These are phyloP conservation scores for Microctonus brassicae DNA, from an alignment of 2,888 invertebrate genomes.

Conservation along the genomic window DNA sequence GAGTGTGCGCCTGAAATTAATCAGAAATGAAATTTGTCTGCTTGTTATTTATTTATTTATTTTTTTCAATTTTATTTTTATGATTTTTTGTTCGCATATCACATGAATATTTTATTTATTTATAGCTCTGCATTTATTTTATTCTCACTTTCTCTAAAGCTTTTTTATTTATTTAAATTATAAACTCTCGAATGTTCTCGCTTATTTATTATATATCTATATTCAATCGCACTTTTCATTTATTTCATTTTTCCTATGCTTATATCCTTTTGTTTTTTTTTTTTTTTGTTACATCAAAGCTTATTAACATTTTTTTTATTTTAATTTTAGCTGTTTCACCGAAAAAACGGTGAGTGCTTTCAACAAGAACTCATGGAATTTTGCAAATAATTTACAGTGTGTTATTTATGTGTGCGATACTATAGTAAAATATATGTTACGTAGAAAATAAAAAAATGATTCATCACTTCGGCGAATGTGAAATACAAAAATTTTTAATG, in stretches of 20 bases:
- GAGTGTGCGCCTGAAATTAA: constrained; percentile 35
- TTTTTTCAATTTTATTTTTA: constrained; percentile 9
- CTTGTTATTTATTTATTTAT: constrained; percentile 36
- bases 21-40: neutral
- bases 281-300: constrained; percentile 36
- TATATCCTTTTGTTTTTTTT: constrained; percentile 25
- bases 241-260: neutral
- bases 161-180: neutral
- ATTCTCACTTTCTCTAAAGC: neutral
- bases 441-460: neutral
- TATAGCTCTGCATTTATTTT: constrained; percentile 28
- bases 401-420: neutral
- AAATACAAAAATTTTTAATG: constrained; percentile 5
- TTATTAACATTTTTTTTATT: constrained; percentile 35
- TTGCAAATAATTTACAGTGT: neutral
- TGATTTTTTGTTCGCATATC: neutral
- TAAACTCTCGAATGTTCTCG: neutral
- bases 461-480: neutral
- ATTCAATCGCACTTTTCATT: neutral
- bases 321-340: constrained; percentile 45
- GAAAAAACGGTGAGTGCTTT: constrained; percentile 58
- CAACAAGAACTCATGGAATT: neutral
- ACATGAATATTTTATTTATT: constrained; percentile 27
- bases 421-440: no score
- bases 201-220: constrained; percentile 6